phyloP scores from a whole-genome alignment of 2,888 invertebrate species.

The Folsomia manolachei region DNA sequence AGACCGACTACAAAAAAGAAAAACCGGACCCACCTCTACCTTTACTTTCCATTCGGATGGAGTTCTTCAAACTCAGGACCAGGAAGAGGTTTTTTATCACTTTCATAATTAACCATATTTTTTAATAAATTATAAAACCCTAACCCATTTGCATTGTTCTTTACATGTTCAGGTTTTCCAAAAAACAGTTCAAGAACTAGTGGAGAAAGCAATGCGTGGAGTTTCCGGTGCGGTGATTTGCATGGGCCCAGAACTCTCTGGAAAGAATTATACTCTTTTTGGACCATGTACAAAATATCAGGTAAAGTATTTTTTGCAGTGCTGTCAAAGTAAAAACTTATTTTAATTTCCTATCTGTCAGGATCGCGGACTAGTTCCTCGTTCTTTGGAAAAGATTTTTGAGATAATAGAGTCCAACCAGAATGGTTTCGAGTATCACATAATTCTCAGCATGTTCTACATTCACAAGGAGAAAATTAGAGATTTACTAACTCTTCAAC shows the following conservation, averaged over 20 bases:
- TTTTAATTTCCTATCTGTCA: constrained; percentile 6
- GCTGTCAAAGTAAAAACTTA: not conserved
- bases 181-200: constrained; percentile 29
- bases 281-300: constrained; percentile 37
- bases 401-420: constrained; percentile 23
- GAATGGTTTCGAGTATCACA: constrained; percentile 28
- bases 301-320: constrained; percentile 24
- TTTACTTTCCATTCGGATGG: constrained; percentile 31
- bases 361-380: constrained; percentile 43
- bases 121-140: not conserved
- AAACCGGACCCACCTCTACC: not conserved
- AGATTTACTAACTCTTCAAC: constrained; percentile 42
- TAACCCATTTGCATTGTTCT: not conserved
- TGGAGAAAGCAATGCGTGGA: constrained; percentile 44
- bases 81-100: too few species aligned
- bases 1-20: not conserved
- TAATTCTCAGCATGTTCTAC: constrained; percentile 42
- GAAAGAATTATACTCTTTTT: constrained; percentile 44
- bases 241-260: constrained; percentile 44
- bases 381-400: constrained; percentile 44
- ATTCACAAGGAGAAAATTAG: constrained; percentile 41
- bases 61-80: constrained; percentile 13
- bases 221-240: constrained; percentile 38
- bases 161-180: constrained; percentile 16
- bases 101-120: constrained; percentile 15